Conservation (phyloP, 2,797 vertebrate species). For the Artibeus jamaicensis region DNA sequence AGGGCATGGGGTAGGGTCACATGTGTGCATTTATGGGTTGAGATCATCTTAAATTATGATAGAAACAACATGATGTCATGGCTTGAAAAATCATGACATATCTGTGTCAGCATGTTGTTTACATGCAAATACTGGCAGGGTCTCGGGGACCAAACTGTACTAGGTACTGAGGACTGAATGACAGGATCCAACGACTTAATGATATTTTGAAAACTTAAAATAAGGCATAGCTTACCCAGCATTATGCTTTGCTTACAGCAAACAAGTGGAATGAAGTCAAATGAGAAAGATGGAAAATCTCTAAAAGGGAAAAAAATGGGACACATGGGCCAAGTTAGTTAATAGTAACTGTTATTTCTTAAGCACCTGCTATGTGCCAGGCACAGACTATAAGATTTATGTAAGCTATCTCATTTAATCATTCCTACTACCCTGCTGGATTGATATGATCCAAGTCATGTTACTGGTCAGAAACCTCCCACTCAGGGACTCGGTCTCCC, state of each 20-base stretch:
- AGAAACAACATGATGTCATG: neutral
- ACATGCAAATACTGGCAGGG: neutral
- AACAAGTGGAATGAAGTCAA: constrained; percentile 11
- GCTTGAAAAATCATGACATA: neutral
- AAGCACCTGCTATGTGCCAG: neutral
- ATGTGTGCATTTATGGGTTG: neutral
- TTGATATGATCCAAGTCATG: neutral
- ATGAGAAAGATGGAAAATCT: neutral
- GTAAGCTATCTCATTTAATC: neutral
- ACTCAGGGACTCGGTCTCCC: neutral
- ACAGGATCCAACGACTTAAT: constrained; percentile 2
- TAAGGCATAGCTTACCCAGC: neutral
- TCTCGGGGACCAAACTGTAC: neutral
- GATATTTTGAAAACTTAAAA: constrained; percentile 22
- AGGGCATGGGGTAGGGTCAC: neutral
- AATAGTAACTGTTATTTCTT: neutral
- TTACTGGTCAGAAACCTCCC: neutral
- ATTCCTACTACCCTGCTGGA: neutral
- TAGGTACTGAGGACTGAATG: neutral
- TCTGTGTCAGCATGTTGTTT: neutral
- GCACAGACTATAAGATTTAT: neutral
- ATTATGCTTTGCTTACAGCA: constrained; percentile 1
- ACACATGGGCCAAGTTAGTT: neutral
- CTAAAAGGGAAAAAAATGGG: neutral
- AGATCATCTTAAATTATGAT: neutral